Percentiles rank a stretch among this genome's conserved stretches.
Evolutionary conservation across 2,888 invertebrate species (phyloP).

Genomic region (Hololepta plana): DNA sequence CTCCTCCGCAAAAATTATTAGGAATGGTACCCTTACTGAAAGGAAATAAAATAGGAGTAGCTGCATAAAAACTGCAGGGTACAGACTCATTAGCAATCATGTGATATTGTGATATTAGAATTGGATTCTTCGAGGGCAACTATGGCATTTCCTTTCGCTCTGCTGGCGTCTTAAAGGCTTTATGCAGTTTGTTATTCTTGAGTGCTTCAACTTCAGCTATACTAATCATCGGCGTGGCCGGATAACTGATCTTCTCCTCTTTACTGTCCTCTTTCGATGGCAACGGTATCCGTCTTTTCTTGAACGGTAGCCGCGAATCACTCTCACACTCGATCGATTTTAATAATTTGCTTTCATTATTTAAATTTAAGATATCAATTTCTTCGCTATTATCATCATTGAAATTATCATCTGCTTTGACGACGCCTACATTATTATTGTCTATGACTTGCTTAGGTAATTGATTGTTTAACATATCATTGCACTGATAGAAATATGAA

Average conservation of each 20-base stretch:
- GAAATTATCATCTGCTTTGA: too few relatives aligned
- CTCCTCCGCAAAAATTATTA: too few relatives aligned
- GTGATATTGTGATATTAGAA: slow-evolving; percentile 18
- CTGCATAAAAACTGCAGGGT: slow-evolving; percentile 13
- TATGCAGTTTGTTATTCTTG: slow-evolving; percentile 9
- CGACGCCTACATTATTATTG: too few relatives aligned
- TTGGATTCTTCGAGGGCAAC: slow-evolving; percentile 12
- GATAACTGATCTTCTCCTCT: slow-evolving; percentile 21
- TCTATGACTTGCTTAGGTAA: too few relatives aligned
- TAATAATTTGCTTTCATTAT: too few relatives aligned
- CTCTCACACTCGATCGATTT: slow-evolving; percentile 11
- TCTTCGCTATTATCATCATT: too few relatives aligned
- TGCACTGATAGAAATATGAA: too few relatives aligned
- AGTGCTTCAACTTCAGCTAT: slow-evolving; percentile 22
- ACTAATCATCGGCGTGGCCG: slow-evolving; percentile 23
- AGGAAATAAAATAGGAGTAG: slow-evolving; percentile 13
- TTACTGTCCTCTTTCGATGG: slow-evolving; percentile 6
- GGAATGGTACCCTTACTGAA: too few relatives aligned
- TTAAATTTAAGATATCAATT: too few relatives aligned
- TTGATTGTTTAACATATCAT: too few relatives aligned
- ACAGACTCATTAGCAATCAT: slow-evolving; percentile 16
- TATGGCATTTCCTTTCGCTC: slow-evolving; percentile 23
- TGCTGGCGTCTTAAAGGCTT: slow-evolving; percentile 22
- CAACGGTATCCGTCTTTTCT: slow-evolving; percentile 19
- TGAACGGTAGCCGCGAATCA: slow-evolving; percentile 18